phyloP scores from a whole-genome alignment of 35 echinoderm and acorn worm genomes.

The Amphiura filiformis region DNA sequence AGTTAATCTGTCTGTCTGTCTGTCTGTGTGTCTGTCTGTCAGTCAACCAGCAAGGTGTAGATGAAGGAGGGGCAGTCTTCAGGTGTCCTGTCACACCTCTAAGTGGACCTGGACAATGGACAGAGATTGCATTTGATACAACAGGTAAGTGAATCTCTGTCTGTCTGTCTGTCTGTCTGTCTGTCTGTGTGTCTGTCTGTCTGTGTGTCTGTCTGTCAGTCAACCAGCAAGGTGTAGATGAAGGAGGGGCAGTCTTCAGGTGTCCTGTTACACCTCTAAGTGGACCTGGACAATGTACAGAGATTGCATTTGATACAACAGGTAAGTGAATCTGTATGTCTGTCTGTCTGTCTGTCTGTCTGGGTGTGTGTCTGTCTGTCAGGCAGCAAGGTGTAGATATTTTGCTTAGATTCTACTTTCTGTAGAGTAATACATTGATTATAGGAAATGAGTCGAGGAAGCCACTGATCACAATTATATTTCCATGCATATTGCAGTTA shows the following conservation, averaged over 20 bases:
- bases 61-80: conserved; percentile 61
- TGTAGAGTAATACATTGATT: too few relatives aligned
- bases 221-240: conserved; percentile 32
- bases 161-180: neutral
- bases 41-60: conserved; percentile 39
- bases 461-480: too few relatives aligned
- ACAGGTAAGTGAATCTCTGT: conserved; percentile 52
- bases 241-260: conserved; percentile 61
- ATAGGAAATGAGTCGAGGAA: too few relatives aligned
- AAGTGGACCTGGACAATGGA: neutral
- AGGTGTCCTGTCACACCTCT: conserved; percentile 37
- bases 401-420: too few relatives aligned
- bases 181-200: too few relatives aligned
- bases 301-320: conserved; percentile 42
- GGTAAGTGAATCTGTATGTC: too few relatives aligned
- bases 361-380: too few relatives aligned
- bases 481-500: too few relatives aligned
- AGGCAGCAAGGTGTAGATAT: conserved; percentile 37
- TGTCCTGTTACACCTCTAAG: conserved; percentile 32
- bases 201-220: conserved; percentile 53
- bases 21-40: too few relatives aligned
- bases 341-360: too few relatives aligned
- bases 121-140: conserved; percentile 43
- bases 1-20: too few relatives aligned
- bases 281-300: conserved; percentile 1